Base-by-base conservation (phyloP, 2,797 vertebrate genomes). In the Nannoperca obscura region DNA sequence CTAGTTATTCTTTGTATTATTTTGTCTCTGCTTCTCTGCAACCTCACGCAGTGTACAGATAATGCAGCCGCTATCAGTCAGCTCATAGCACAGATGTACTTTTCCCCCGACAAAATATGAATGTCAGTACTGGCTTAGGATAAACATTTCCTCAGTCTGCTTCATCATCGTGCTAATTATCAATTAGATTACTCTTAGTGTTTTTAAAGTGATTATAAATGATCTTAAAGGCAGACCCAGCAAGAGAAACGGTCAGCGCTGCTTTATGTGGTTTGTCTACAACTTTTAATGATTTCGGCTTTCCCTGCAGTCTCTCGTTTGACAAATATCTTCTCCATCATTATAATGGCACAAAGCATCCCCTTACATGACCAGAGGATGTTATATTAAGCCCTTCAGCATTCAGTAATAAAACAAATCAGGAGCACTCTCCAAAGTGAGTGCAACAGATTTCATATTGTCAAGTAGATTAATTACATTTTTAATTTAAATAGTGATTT, bases 151-250 rank as follows among this genome's bases (percentile, higher is more conserved):
- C 38, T 34, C 52, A 65, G 36, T 54, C 58, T 55, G 32, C 57
- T 64, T 71, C 69, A 49, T 20, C 44, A 22, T 62, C 42, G 38
- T 17, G n/a, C 47, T 74, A 58, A 83, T 86, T 44, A 82, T 82
- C 72, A 17, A 27, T 75, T 50, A 60, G 49, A 44, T 61, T 46
- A 55, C 11, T 76, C 2, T 73, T 3, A 54, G 30, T 66, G 22
- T 42, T 79, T 79, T 78, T 58, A 78, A 63, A 82, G 69, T 40
- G 42, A 79, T 50, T 64, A 61, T 52, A 59, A 80, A 62, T 46
- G n/a, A 67, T 62, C 9, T 20, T 2, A 60, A 10, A 57, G 9
- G 50, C 34, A 22, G 30, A 71, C 65, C 42, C 47, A 57, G 70
- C 66, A 61, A 71, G 68, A 74, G 15, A 55, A 47, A 24, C 19